These are phyloP conservation scores for Porites australiensis DNA, from an alignment of 64 coral and sea anemone genomes.

Conservation along the genomic window DNA sequence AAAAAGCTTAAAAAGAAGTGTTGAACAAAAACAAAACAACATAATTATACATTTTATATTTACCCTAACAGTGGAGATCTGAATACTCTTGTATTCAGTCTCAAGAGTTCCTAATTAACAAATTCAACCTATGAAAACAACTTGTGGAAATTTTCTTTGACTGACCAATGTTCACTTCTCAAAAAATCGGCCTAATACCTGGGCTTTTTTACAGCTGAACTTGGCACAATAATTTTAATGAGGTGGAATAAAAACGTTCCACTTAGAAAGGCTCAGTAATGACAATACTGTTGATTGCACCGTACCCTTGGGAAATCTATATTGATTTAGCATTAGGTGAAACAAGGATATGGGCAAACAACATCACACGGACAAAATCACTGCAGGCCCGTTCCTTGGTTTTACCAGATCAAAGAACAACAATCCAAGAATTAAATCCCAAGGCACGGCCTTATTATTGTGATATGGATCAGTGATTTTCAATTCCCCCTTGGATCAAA, in stretches of 20 bases:
- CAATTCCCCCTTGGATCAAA: background rate
- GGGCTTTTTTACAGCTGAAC: background rate
- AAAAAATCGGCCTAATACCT: background rate
- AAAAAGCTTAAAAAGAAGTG: no score
- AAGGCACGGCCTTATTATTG: background rate
- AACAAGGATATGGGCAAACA: slow-evolving; percentile 17
- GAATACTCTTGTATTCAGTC: background rate
- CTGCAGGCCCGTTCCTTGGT: background rate
- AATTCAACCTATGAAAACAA: background rate
- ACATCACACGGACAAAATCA: slow-evolving; percentile 29
- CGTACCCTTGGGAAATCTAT: slow-evolving; percentile 3
- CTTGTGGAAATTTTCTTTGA: background rate
- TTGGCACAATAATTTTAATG: background rate
- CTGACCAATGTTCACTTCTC: background rate
- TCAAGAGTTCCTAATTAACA: slow-evolving; percentile 11
- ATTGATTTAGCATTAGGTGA: slow-evolving; percentile 37
- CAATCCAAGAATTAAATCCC: slow-evolving; percentile 5
- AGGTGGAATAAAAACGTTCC: background rate
- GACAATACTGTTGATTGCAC: background rate
- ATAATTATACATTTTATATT: slow-evolving; percentile 20
- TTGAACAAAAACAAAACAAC: background rate
- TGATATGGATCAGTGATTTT: slow-evolving; percentile 24
- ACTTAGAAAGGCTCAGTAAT: background rate
- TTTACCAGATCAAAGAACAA: background rate
- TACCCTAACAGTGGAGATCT: background rate